These are phyloP conservation scores for Drosophila mauritiana DNA, from an alignment of 1,140 invertebrate species.

Conservation along the genomic window DNA sequence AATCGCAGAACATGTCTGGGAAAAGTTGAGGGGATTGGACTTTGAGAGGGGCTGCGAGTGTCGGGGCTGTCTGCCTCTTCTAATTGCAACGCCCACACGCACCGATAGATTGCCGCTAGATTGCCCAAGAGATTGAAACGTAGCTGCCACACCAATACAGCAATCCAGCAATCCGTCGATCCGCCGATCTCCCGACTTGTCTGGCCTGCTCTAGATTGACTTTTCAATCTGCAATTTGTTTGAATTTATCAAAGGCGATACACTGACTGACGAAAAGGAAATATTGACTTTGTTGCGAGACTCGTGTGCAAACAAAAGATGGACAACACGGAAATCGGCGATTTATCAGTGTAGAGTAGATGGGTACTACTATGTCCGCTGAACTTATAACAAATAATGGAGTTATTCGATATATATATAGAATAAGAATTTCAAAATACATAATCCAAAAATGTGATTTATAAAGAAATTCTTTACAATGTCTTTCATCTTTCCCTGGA, in stretches of 20 bases:
- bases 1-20: conserved; percentile 68
- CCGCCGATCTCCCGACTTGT: conserved; percentile 39
- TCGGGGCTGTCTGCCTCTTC: conserved; percentile 52
- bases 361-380: not conserved
- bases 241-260: conserved; percentile 43
- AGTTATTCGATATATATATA: too few species aligned
- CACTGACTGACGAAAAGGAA: conserved; percentile 7
- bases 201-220: conserved; percentile 58
- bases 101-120: conserved; percentile 46
- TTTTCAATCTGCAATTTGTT: conserved; percentile 73
- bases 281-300: conserved; percentile 13
- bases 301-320: not conserved
- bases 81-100: conserved; percentile 81
- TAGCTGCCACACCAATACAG: conserved; percentile 1
- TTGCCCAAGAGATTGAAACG: conserved; percentile 68
- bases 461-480: not conserved
- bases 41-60: conserved; percentile 6
- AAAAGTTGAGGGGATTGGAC: not conserved
- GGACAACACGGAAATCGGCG: not conserved
- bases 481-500: conserved; percentile 6
- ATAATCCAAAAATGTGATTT: conserved; percentile 3
- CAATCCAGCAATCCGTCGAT: conserved; percentile 48
- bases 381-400: not conserved
- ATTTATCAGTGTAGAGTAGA: not conserved
- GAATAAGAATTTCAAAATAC: not conserved